Conservation (phyloP, 2,797 vertebrate genomes). For the Gallinago solitaria region DNA sequence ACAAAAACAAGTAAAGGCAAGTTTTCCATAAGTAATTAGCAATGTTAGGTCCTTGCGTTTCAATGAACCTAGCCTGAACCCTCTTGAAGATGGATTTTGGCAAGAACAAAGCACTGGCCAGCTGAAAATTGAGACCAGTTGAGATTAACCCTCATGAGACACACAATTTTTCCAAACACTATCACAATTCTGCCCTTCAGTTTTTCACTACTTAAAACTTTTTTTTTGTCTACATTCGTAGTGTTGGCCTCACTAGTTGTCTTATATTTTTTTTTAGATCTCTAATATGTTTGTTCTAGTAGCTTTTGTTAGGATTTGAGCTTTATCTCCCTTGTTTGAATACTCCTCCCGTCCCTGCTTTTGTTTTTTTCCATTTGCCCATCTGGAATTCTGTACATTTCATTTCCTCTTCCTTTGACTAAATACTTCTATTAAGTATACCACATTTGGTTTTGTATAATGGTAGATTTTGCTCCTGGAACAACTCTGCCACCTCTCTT, state of each 20-base stretch:
- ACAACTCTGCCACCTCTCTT: slow-evolving; percentile 61
- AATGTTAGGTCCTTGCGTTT: not conserved
- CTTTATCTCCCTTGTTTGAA: not conserved
- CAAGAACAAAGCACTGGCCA: not conserved
- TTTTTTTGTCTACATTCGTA: not conserved
- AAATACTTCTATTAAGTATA: not conserved
- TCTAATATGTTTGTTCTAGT: not conserved
- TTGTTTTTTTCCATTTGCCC: not conserved
- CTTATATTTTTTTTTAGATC: not conserved
- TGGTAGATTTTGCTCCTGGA: slow-evolving; percentile 12
- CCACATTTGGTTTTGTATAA: not conserved
- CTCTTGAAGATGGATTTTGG: not conserved
- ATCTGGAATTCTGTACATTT: not conserved
- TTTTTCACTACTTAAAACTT: not conserved
- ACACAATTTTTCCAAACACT: not conserved
- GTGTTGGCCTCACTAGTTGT: not conserved
- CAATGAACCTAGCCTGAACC: not conserved
- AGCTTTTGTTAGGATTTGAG: not conserved
- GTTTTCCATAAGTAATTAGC: not conserved
- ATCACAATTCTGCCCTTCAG: not conserved
- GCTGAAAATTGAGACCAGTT: not conserved
- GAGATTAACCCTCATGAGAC: not conserved
- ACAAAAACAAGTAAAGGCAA: not conserved
- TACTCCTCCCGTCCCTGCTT: not conserved
- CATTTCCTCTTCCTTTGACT: not conserved